phyloP scores from a whole-genome alignment of 2,113 vertebrate species.

The Cricetomys ansorgei region DNA sequence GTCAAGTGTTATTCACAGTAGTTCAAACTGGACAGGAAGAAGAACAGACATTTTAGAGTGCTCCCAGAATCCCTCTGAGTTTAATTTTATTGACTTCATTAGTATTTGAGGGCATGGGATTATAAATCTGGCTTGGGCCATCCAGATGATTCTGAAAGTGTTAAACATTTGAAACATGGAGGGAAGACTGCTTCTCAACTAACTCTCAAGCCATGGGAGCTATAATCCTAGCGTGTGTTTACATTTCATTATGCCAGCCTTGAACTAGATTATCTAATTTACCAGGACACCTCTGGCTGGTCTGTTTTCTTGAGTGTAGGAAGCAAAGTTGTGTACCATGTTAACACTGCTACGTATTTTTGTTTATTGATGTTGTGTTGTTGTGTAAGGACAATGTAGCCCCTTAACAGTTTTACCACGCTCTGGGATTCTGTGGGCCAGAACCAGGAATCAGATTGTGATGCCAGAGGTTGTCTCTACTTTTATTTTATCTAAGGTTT shows the following conservation, averaged over 20 bases:
- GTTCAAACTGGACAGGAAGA: conserved; percentile 62
- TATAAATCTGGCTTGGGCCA: conserved; percentile 13
- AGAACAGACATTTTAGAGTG: conserved; percentile 59
- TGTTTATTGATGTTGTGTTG: background rate
- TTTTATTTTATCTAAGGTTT: background rate
- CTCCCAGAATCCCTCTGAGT: conserved; percentile 34
- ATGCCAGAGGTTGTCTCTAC: background rate
- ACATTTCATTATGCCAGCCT: background rate
- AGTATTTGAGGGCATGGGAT: background rate
- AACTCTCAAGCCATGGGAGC: background rate
- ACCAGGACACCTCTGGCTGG: background rate
- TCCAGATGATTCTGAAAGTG: background rate
- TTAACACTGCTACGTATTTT: background rate
- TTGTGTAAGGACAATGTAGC: background rate
- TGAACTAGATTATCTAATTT: background rate
- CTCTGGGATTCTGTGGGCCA: background rate
- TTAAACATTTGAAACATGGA: background rate
- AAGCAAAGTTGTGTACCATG: background rate
- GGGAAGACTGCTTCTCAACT: background rate
- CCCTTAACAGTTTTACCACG: background rate
- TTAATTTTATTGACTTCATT: conserved; percentile 50
- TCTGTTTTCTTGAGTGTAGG: background rate
- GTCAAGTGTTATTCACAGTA: conserved; percentile 65
- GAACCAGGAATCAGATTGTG: background rate
- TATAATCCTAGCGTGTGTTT: background rate